Evolutionary conservation across 2,888 invertebrate species (phyloP), one percentile per base, ranked within the genome.

Genomic region (Oscheius sp.): DNA sequence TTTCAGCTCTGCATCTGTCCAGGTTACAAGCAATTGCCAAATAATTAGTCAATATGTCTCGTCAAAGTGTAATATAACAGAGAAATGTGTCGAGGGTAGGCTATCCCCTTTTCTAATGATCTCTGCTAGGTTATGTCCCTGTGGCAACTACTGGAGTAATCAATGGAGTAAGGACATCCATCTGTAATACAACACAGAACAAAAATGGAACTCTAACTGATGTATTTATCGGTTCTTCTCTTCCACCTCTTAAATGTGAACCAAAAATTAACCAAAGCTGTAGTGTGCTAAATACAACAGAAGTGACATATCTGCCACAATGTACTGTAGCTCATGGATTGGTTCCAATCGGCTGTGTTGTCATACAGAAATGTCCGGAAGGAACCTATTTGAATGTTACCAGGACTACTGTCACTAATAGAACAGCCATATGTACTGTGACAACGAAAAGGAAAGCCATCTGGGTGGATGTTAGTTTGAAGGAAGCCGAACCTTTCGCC

Each of bases 21-120:
- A 20, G 6, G 54, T 54, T n/a, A 54, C 33, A 17, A 54, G 54
- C 54, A 54, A 32, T 17, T 54, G 54, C 20, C 17, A 6, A 5
- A 54, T 54, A 5, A 2, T 33, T 12, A 33, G 36, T 54, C 33
- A 36, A 4, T 12, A 9, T 6, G 54, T 54, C 8, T 17, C 32
- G 2, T 22, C 32, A 20, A 54, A 54, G n/a, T 54, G 54, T 54
- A 54, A 14, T 2, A 36, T 54, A 2, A 54, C 33, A 5, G 54
- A 54, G 12, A 6, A 54, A 22, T 54, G 54, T 33, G 20, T 17
- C n/a, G 17, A 32, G 24, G 47, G 45, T 45, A n/a, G n/a, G n/a
- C n/a, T n/a, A n/a, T n/a, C n/a, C n/a, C n/a, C n/a, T n/a, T n/a
- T n/a, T n/a, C n/a, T n/a, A n/a, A n/a, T n/a, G n/a, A n/a, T n/a